phyloP scores from a whole-genome alignment of 2,888 invertebrate genomes.

The Synanthedon andrenaeformis region DNA sequence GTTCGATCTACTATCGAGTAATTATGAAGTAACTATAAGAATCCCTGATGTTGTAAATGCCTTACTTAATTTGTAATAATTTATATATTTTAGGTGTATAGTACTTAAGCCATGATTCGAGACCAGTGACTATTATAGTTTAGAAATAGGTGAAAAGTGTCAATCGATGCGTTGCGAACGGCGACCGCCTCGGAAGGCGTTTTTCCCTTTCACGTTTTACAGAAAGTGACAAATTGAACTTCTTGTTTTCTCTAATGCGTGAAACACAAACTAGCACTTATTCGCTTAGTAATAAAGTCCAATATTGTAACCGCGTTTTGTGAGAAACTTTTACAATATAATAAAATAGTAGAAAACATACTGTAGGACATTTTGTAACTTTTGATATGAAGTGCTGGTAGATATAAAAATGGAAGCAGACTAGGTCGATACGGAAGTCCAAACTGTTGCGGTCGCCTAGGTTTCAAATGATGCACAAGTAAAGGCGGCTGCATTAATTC shows the following conservation, averaged over 20 bases:
- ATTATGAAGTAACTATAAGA: constrained; percentile 58
- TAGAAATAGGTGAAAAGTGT: constrained; percentile 40
- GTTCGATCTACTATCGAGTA: constrained; percentile 57
- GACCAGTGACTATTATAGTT: constrained; percentile 70
- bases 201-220: constrained; percentile 54
- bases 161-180: constrained; percentile 33
- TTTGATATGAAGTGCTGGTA: constrained; percentile 68
- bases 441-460: constrained; percentile 41
- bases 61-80: constrained; percentile 72
- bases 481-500: constrained; percentile 54
- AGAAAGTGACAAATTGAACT: constrained; percentile 45
- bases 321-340: constrained; percentile 54
- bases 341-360: constrained; percentile 39
- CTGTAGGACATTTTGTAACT: constrained; percentile 65
- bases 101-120: constrained; percentile 71
- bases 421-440: constrained; percentile 59
- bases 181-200: constrained; percentile 41
- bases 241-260: constrained; percentile 63
- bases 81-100: constrained; percentile 71
- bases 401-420: constrained; percentile 45
- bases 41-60: constrained; percentile 69
- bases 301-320: constrained; percentile 46
- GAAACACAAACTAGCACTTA: constrained; percentile 48
- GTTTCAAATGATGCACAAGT: constrained; percentile 25
- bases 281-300: constrained; percentile 40